phyloP scores from a whole-genome alignment of 2,113 vertebrate genomes.

The Pholis gunnellus region DNA sequence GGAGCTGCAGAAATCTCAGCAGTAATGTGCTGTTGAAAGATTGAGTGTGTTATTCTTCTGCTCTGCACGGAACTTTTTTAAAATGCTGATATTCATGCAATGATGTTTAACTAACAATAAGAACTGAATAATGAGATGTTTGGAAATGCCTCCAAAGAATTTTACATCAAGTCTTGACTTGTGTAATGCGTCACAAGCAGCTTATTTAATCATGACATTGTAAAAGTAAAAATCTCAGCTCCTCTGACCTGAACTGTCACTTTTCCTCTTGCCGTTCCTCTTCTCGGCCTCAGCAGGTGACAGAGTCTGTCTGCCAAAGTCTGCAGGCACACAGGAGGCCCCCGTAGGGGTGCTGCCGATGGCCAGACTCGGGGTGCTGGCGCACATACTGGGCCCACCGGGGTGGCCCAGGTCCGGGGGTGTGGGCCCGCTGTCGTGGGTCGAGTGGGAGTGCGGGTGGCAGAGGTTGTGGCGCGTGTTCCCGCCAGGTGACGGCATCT shows the following conservation, averaged over 20 bases:
- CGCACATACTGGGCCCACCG: slow-evolving; percentile 91
- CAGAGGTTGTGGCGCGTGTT: slow-evolving; percentile 89
- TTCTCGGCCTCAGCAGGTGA: slow-evolving; percentile 96
- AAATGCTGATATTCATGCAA: slow-evolving; percentile 34
- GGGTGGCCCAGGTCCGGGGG: slow-evolving; percentile 90
- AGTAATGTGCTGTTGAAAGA: slow-evolving; percentile 47
- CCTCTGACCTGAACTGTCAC: slow-evolving; percentile 95
- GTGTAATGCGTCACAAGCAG: not conserved
- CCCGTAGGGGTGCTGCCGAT: slow-evolving; percentile 89
- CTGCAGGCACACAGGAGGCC: slow-evolving; percentile 90
- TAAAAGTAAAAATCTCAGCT: not conserved
- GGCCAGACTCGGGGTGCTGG: slow-evolving; percentile 90
- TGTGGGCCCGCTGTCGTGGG: slow-evolving; percentile 85
- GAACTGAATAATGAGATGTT: slow-evolving; percentile 7
- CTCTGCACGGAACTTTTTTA: slow-evolving; percentile 23
- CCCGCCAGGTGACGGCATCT: slow-evolving; percentile 77
- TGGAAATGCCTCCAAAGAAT: not conserved
- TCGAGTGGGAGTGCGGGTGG: slow-evolving; percentile 82
- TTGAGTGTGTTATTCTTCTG: slow-evolving; percentile 44
- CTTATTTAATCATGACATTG: not conserved
- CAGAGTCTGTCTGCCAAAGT: slow-evolving; percentile 94
- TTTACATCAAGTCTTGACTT: not conserved
- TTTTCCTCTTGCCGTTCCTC: slow-evolving; percentile 92
- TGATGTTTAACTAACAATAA: slow-evolving; percentile 30
- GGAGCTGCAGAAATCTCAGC: slow-evolving; percentile 33